Conservation (phyloP, 1,140 invertebrate species). For the Galleria mellonella region DNA sequence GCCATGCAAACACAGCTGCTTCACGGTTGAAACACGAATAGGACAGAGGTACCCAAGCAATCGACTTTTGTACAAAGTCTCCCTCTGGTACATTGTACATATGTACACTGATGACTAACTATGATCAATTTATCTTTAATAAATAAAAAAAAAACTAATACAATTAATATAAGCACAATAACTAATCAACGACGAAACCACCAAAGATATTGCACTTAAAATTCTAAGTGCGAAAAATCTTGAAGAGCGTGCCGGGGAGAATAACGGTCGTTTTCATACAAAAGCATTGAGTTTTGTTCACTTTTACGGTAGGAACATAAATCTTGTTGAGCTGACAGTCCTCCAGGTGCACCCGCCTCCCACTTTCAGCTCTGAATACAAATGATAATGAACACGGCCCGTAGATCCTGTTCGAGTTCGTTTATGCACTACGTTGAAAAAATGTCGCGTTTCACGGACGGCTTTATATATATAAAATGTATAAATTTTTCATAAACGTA, state of each 20-base stretch:
- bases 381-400: constrained; percentile 39
- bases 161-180: too few species aligned
- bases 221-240: constrained; percentile 10
- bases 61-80: too few species aligned
- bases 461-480: neutral
- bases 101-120: too few species aligned
- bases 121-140: too few species aligned
- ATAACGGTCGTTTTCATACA: constrained; percentile 30
- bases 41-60: too few species aligned
- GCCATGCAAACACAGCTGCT: too few species aligned
- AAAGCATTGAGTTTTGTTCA: constrained; percentile 35
- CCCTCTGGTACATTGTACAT: too few species aligned
- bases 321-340: constrained; percentile 24
- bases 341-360: constrained; percentile 32
- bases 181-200: too few species aligned
- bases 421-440: constrained; percentile 9
- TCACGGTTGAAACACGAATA: too few species aligned
- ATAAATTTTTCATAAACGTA: too few species aligned
- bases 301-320: constrained; percentile 27
- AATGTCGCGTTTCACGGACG: constrained; percentile 9
- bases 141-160: too few species aligned
- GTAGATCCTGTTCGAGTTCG: constrained; percentile 6
- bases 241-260: constrained; percentile 10
- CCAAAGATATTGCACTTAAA: neutral
- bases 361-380: constrained; percentile 36